A percentile compares a stretch with the other conserved stretches of the same genome.
Conservation (phyloP, 1,140 invertebrate genomes). For the Oppia nitens region DNA sequence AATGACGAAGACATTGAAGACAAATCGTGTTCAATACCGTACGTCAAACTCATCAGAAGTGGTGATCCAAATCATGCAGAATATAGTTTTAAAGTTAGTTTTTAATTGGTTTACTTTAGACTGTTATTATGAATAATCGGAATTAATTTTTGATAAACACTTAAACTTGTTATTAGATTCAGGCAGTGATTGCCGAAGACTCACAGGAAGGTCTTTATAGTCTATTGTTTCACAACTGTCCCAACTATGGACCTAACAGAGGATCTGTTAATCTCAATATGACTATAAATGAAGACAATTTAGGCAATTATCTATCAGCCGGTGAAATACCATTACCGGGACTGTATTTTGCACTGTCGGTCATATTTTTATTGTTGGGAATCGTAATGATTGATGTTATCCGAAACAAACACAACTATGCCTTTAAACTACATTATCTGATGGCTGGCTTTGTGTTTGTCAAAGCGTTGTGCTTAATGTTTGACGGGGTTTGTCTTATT, state of each 20-base stretch:
- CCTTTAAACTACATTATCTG: conserved; percentile 91
- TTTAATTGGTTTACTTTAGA: too few relatives aligned
- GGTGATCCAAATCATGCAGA: neutral
- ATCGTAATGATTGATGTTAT: conserved; percentile 82
- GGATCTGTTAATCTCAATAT: conserved; percentile 10
- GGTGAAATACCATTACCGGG: conserved; percentile 88
- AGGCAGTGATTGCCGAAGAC: conserved; percentile 45
- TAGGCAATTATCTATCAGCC: conserved; percentile 79
- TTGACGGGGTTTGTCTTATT: conserved; percentile 58
- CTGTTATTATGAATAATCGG: too few relatives aligned
- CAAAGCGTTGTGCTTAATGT: conserved; percentile 77
- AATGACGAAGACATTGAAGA: too few relatives aligned
- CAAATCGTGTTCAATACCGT: neutral
- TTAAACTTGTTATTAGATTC: conserved; percentile 31
- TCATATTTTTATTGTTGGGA: conserved; percentile 73
- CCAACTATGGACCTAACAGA: conserved; percentile 39
- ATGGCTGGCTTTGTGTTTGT: conserved; percentile 87
- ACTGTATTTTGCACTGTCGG: conserved; percentile 75
- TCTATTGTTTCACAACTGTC: conserved; percentile 88
- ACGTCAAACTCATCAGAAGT: neutral
- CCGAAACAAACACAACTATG: conserved; percentile 48
- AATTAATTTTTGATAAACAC: too few relatives aligned
- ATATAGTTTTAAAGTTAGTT: conserved; percentile 1
- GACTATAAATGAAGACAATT: conserved; percentile 42
- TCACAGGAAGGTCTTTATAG: conserved; percentile 84